Percentiles rank a stretch among this genome's conserved stretches.
phyloP scores from a whole-genome alignment of 2,888 invertebrate species.

The Mechanitis mazaeus region DNA sequence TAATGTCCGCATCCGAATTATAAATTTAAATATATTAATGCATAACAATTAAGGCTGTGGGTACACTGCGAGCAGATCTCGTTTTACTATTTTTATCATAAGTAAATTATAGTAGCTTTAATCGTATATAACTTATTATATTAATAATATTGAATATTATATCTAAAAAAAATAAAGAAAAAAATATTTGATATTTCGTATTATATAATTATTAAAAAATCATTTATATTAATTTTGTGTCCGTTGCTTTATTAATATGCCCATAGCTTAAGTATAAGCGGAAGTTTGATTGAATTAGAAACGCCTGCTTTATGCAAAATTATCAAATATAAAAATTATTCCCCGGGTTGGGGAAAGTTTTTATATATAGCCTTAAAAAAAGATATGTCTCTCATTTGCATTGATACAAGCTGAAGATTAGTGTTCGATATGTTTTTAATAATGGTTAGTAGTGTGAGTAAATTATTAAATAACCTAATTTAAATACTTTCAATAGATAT shows the following conservation, averaged over 20 bases:
- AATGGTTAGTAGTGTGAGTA: constrained; percentile 41
- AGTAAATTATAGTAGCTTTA: too few species aligned
- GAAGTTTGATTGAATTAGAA: constrained; percentile 39
- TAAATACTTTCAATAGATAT: neutral
- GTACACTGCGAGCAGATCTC: neutral
- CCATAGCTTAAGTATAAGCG: constrained; percentile 25
- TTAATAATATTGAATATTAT: neutral
- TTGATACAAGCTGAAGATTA: constrained; percentile 30
- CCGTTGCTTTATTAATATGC: constrained; percentile 1
- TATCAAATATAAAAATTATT: constrained; percentile 38
- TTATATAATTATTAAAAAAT: too few species aligned
- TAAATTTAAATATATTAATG: constrained; percentile 22
- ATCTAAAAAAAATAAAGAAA: neutral
- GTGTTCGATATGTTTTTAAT: constrained; percentile 37
- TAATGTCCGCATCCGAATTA: constrained; percentile 10
- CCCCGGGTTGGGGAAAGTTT: constrained; percentile 46
- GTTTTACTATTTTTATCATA: neutral
- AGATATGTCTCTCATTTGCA: constrained; percentile 37
- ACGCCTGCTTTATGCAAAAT: constrained; percentile 50
- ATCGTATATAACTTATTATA: neutral
- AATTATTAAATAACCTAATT: neutral
- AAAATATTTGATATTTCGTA: neutral
- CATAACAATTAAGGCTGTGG: neutral
- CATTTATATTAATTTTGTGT: too few species aligned
- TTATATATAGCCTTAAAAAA: constrained; percentile 48